Evolutionary conservation across 2,888 invertebrate genomes (phyloP).

Genomic region (Didymodactylos carnosus): DNA sequence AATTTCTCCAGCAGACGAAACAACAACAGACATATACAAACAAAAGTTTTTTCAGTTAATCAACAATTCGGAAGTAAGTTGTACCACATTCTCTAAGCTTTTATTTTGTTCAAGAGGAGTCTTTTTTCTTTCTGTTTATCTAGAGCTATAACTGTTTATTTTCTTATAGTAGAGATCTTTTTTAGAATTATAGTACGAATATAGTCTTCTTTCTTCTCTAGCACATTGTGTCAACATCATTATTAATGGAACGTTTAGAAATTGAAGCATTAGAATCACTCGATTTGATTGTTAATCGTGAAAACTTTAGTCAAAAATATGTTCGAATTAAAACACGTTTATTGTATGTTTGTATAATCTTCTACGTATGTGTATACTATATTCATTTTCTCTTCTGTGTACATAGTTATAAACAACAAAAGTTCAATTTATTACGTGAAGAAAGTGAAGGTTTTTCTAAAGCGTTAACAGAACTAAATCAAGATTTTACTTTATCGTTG

Average conservation of each 20-base stretch:
- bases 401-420: conserved; percentile 89
- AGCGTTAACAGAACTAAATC: conserved; percentile 59
- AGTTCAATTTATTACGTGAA: conserved; percentile 91
- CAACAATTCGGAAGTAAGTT: background rate
- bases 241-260: conserved; percentile 7
- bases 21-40: background rate
- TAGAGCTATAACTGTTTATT: too few species aligned
- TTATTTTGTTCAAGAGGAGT: too few species aligned
- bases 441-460: conserved; percentile 98
- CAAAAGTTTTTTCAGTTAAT: background rate
- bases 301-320: conserved; percentile 46
- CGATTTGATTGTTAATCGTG: conserved; percentile 9
- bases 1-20: background rate
- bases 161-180: too few species aligned
- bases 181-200: too few species aligned
- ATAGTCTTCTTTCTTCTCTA: background rate
- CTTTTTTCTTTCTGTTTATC: too few species aligned
- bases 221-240: background rate
- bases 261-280: conserved; percentile 8
- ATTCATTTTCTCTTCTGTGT: background rate
- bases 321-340: conserved; percentile 92
- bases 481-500: background rate
- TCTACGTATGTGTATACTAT: background rate
- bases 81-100: too few species aligned
- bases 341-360: conserved; percentile 54